Percentiles rank a stretch among this genome's conserved stretches.
Conservation (phyloP, 2,113 vertebrate genomes). For the Lepisosteus osseus region DNA sequence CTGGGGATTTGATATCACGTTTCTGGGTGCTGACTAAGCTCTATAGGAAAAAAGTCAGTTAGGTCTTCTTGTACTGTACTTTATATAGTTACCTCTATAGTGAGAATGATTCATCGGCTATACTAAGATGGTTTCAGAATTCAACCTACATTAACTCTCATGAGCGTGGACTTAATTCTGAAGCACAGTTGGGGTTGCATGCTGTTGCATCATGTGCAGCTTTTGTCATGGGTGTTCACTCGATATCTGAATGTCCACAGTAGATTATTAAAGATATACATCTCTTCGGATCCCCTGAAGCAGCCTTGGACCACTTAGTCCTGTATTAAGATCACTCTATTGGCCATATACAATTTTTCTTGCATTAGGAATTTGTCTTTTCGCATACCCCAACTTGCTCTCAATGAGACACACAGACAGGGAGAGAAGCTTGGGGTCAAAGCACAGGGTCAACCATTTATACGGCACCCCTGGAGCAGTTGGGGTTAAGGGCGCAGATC, state of each 20-base stretch:
- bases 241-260: background rate
- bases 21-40: slow-evolving; percentile 53
- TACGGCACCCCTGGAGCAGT: too few relatives aligned
- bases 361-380: too few relatives aligned
- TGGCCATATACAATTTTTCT: too few relatives aligned
- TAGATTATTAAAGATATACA: background rate
- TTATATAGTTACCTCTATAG: slow-evolving; percentile 59
- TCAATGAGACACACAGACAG: too few relatives aligned
- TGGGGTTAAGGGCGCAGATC: too few relatives aligned
- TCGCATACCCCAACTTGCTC: too few relatives aligned
- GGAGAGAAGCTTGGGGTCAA: too few relatives aligned
- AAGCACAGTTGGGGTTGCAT: slow-evolving; percentile 43
- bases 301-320: background rate
- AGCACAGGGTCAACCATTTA: too few relatives aligned
- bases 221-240: slow-evolving; percentile 9
- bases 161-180: background rate
- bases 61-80: slow-evolving; percentile 49
- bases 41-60: slow-evolving; percentile 16
- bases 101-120: slow-evolving; percentile 38
- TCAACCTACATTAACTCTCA: too few relatives aligned
- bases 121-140: slow-evolving; percentile 29
- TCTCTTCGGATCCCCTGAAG: background rate
- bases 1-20: slow-evolving; percentile 59
- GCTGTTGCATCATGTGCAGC: slow-evolving; percentile 61
- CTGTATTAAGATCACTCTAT: too few relatives aligned